These are phyloP conservation scores for Nematopogon swammerdamellus DNA, from an alignment of 2,888 invertebrate genomes.

Conservation along the genomic window DNA sequence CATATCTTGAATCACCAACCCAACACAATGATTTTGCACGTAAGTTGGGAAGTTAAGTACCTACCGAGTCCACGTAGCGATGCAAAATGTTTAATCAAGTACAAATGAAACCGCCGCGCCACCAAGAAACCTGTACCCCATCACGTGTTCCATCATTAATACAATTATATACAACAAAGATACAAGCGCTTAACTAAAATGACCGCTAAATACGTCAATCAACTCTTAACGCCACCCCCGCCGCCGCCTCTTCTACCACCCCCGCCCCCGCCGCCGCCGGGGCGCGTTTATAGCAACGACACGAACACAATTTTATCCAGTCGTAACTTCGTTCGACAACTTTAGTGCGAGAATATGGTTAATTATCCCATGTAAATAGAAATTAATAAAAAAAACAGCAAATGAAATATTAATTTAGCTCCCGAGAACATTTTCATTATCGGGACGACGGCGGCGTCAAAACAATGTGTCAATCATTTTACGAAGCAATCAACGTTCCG, in stretches of 20 bases:
- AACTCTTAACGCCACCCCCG: neutral
- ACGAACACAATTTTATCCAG: neutral
- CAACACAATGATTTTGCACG: too few relatives aligned
- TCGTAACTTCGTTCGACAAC: conserved; percentile 29
- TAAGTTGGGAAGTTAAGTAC: too few relatives aligned
- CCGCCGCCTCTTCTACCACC: neutral
- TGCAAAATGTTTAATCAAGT: too few relatives aligned
- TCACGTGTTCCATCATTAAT: too few relatives aligned
- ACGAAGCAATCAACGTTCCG: conserved; percentile 39
- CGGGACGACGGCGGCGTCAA: conserved; percentile 35
- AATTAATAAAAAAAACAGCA: conserved; percentile 38
- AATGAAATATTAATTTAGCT: conserved; percentile 42
- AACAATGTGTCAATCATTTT: conserved; percentile 53
- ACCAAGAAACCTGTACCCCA: too few relatives aligned
- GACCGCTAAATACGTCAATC: too few relatives aligned
- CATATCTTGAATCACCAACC: too few relatives aligned
- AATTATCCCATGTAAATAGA: conserved; percentile 51
- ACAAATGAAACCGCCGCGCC: too few relatives aligned
- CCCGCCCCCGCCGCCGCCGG: too few relatives aligned
- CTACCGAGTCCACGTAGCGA: too few relatives aligned
- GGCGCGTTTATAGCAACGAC: neutral
- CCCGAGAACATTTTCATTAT: conserved; percentile 46
- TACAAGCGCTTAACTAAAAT: too few relatives aligned
- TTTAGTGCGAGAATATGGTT: conserved; percentile 54
- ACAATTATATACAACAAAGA: too few relatives aligned